These are phyloP conservation scores for Erpornis zantholeuca DNA, from an alignment of 2,113 vertebrate genomes.

Conservation along the genomic window DNA sequence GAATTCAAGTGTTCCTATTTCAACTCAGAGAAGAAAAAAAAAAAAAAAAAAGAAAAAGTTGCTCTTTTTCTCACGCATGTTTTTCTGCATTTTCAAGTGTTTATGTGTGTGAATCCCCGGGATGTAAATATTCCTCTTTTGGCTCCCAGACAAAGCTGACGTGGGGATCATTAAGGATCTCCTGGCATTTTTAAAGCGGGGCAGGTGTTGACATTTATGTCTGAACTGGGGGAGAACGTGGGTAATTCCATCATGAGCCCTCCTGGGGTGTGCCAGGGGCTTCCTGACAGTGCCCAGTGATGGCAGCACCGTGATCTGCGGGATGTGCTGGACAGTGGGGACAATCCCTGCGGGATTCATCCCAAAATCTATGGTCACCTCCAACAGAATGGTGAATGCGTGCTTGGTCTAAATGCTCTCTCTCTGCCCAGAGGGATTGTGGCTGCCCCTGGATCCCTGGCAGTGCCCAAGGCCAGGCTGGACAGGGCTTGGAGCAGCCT, in stretches of 20 bases:
- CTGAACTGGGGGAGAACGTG: neutral
- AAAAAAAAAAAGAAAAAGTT: too few species aligned
- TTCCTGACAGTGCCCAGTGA: neutral
- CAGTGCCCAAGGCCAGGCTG: neutral
- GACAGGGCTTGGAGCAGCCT: accelerated
- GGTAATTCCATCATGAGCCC: neutral
- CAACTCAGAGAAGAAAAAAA: neutral
- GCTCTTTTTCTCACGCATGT: neutral
- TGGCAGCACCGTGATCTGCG: accelerated
- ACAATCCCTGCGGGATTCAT: too few species aligned
- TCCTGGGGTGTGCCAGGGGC: neutral
- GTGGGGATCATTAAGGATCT: neutral
- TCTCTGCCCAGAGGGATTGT: neutral
- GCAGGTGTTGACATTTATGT: neutral
- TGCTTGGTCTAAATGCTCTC: neutral
- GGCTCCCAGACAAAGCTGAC: neutral
- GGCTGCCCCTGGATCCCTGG: neutral
- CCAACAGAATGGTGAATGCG: accelerated
- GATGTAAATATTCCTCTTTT: neutral
- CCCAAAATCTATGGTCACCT: accelerated
- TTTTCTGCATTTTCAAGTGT: neutral
- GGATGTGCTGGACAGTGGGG: accelerated
- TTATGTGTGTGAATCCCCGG: neutral
- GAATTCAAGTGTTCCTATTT: neutral
- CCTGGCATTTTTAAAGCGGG: neutral